Evolutionary conservation across 2,113 vertebrate species (phyloP).

Genomic region (Saimiri boliviensis): DNA sequence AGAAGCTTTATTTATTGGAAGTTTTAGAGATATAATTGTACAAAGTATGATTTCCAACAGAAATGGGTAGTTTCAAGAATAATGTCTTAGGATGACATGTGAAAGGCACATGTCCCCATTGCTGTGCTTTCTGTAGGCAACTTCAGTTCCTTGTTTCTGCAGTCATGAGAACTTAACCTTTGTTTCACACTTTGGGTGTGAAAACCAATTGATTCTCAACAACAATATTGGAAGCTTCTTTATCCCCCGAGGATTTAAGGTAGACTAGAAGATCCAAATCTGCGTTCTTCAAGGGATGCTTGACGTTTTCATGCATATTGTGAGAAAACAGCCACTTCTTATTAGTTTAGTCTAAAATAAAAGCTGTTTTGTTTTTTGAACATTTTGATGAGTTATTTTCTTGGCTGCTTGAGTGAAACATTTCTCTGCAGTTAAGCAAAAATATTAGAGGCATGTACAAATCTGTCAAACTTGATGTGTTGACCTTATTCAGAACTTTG

Average conservation of each 20-base stretch:
- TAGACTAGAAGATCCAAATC: conserved; percentile 19
- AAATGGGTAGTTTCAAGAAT: background rate
- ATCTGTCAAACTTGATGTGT: conserved; percentile 43
- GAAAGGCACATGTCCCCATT: background rate
- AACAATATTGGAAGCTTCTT: background rate
- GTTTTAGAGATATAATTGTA: background rate
- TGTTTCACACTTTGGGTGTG: background rate
- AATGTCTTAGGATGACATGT: background rate
- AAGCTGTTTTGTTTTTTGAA: conserved; percentile 51
- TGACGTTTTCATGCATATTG: background rate
- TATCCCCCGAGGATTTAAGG: background rate
- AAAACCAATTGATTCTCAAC: background rate
- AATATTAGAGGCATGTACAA: conserved; percentile 11
- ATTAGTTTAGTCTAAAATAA: conserved; percentile 54
- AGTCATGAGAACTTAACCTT: background rate
- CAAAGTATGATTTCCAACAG: background rate
- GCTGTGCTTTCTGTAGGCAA: background rate
- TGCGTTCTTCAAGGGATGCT: background rate
- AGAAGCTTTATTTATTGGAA: background rate
- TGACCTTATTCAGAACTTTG: conserved; percentile 49
- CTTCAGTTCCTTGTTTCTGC: background rate
- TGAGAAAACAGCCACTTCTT: conserved; percentile 23
- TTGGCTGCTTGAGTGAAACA: conserved; percentile 43
- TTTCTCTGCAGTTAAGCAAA: conserved; percentile 44
- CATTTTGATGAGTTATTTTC: conserved; percentile 57